Percentiles rank a stretch among this genome's conserved stretches.
phyloP scores from a whole-genome alignment of 2,797 vertebrate species.

The Phyllotis vaccarum region DNA sequence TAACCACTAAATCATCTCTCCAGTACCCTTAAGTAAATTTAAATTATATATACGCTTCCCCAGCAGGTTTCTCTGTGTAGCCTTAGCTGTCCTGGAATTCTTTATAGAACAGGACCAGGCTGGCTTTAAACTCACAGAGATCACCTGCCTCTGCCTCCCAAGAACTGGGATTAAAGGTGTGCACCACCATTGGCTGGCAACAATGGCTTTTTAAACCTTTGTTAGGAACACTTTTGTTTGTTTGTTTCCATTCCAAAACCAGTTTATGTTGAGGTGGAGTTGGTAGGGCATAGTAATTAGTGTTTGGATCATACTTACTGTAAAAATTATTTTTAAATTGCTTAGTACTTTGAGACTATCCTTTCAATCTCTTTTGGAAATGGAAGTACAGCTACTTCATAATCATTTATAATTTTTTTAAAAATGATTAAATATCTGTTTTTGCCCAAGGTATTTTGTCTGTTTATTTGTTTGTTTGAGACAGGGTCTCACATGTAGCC shows the following conservation, averaged over 20 bases:
- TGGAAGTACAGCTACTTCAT: neutral
- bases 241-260: neutral
- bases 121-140: too few relatives aligned
- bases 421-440: neutral
- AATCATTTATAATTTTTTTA: constrained; percentile 26
- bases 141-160: too few relatives aligned
- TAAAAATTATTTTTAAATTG: constrained; percentile 41
- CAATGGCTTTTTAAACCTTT: neutral
- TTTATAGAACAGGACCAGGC: too few relatives aligned
- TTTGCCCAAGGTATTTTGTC: neutral
- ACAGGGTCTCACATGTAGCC: neutral
- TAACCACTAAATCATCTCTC: neutral
- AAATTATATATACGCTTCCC: too few relatives aligned
- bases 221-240: neutral
- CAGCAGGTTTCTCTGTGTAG: too few relatives aligned
- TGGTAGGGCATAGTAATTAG: neutral
- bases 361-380: neutral
- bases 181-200: neutral
- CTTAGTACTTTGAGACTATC: neutral
- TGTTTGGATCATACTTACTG: constrained; percentile 39
- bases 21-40: too few relatives aligned
- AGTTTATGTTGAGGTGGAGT: neutral
- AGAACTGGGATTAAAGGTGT: too few relatives aligned
- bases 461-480: neutral
- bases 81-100: too few relatives aligned